Conservation (phyloP, 2,888 invertebrate species). For the Metacarcinus magister region DNA sequence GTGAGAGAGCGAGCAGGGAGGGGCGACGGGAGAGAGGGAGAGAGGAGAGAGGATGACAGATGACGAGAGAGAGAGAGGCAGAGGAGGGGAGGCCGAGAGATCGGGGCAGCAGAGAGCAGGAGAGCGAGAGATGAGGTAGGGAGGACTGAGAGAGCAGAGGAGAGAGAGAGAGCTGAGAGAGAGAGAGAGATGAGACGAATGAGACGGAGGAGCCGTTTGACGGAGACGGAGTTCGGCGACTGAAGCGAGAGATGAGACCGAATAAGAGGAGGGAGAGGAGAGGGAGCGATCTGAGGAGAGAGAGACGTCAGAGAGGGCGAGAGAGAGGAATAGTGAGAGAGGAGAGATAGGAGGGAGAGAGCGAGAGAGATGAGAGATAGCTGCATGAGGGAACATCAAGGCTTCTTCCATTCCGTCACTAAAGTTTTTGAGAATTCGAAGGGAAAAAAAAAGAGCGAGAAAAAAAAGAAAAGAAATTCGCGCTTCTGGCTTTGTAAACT, state of each 20-base stretch:
- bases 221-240: neutral
- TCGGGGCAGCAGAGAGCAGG: neutral
- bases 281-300: neutral
- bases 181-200: neutral
- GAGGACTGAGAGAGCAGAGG: neutral
- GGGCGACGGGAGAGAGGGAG: neutral
- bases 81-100: neutral
- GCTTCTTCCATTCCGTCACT: neutral
- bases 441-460: neutral
- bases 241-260: neutral
- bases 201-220: neutral
- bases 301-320: neutral
- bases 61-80: neutral
- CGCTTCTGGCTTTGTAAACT: too few species aligned
- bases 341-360: neutral
- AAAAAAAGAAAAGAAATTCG: constrained; percentile 5
- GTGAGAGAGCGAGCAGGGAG: neutral
- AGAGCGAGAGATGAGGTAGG: neutral
- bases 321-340: too few species aligned
- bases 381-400: neutral
- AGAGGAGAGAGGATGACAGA: neutral
- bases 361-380: neutral
- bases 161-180: neutral
- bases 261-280: neutral
- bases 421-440: neutral